Evolutionary conservation across 2,113 vertebrate species (phyloP), one percentile per base, ranked within the genome.

Genomic region (Nibea coibor): DNA sequence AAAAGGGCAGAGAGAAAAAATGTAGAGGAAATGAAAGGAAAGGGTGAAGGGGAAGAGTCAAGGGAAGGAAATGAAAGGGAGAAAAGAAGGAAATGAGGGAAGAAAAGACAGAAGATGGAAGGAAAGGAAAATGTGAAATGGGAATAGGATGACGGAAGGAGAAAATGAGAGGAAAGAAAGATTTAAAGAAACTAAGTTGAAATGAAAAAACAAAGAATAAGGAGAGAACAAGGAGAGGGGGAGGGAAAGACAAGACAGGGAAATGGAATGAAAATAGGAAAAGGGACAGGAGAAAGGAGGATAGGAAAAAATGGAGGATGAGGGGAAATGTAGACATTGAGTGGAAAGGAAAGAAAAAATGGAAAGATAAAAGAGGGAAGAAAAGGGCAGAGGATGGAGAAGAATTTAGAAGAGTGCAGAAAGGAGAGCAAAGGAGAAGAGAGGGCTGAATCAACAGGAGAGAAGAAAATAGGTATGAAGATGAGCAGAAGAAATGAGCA

Each of bases 401-500:
- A n/a, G 19, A 75, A 62, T 66, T 61, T 6, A 42, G 26, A 65
- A 47, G 69, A 61, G 26, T 20, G 39, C 4, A 35, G 1, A 75
- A 66, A 70, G 61, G 10, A 47, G 7, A 62, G 39, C 14, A 43
- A 51, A 59, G 22, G 10, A 66, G 72, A 66, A 12, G n/a, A 15
- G 9, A 57, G 19, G 20, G 35, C 14, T 43, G 48, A 75, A 56
- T 42, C n/a, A 57, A 76, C 43, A 72, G 28, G 53, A 68, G 19
- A 70, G 54, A 73, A 78, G 14, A 24, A 75, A 86, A 75, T 57
- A 22, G 42, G 54, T 65, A 42, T 70, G 26, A 57, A 84, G 80
- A 76, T 77, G 66, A 50, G 50, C 9, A 67, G 51, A 70, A 42
- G 42, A 69, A 63, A 77, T 35, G 59, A 80, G 10, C 0, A 7